These are phyloP conservation scores for Cacatua alba DNA, from an alignment of 2,113 vertebrate species.

Conservation along the genomic window DNA sequence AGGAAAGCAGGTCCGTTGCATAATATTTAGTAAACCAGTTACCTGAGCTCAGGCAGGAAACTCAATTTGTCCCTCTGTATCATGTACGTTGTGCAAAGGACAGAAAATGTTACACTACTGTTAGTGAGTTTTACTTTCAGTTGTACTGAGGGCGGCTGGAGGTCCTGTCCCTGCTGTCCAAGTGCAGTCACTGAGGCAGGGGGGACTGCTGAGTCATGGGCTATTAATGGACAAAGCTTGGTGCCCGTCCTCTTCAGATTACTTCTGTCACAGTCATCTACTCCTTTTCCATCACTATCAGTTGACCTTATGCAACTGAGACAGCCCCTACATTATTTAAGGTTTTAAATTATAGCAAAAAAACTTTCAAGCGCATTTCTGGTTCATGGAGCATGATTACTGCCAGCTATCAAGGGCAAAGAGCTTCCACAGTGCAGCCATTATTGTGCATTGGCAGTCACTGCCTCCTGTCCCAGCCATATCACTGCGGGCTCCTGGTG, in stretches of 20 bases:
- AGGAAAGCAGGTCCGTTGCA: neutral
- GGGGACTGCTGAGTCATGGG: neutral
- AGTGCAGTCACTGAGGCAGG: neutral
- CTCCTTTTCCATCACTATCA: slow-evolving; percentile 9
- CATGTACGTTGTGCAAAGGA: neutral
- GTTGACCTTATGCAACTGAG: neutral
- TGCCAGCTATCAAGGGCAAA: slow-evolving; percentile 26
- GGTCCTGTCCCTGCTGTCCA: neutral
- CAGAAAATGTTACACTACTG: neutral
- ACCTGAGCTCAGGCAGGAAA: neutral
- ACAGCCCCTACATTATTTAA: neutral
- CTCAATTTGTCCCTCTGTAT: neutral
- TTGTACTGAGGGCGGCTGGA: neutral
- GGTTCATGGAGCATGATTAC: slow-evolving; percentile 2
- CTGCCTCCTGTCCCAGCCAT: neutral
- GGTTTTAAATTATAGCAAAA: slow-evolving; percentile 20
- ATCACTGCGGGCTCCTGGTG: neutral
- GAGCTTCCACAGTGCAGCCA: neutral
- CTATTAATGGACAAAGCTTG: slow-evolving; percentile 29
- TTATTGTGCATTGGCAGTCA: neutral
- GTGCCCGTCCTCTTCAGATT: neutral
- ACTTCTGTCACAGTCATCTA: neutral
- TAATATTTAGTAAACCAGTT: neutral
- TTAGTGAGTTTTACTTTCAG: neutral
- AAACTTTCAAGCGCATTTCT: slow-evolving; percentile 1